phyloP scores from a whole-genome alignment of 2,113 vertebrate genomes.

The Sander vitreus region DNA sequence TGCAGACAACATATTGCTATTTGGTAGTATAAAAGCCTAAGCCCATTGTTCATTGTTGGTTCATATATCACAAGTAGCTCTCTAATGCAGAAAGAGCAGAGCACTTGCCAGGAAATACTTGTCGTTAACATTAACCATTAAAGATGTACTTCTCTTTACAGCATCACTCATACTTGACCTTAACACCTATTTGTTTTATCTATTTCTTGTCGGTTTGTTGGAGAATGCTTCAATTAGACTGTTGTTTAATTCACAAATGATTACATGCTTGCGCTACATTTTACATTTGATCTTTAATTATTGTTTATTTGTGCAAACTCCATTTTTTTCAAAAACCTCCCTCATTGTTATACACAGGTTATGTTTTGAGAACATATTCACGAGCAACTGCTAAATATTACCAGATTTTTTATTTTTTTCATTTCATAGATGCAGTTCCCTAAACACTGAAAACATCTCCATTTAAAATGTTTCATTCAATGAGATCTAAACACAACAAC shows the following conservation, averaged over 20 bases:
- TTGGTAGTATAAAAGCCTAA: slow-evolving; percentile 80
- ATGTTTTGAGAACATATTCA: background rate
- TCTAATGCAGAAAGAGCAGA: slow-evolving; percentile 53
- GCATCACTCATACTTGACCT: slow-evolving; percentile 69
- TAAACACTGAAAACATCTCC: background rate
- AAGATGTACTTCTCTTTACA: slow-evolving; percentile 41
- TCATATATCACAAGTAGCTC: slow-evolving; percentile 75
- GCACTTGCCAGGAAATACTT: slow-evolving; percentile 54
- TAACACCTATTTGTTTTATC: slow-evolving; percentile 60
- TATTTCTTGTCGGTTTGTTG: slow-evolving; percentile 50
- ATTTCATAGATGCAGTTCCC: background rate
- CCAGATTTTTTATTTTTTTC: background rate
- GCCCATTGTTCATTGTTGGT: slow-evolving; percentile 79
- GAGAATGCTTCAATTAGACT: slow-evolving; percentile 43
- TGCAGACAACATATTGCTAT: slow-evolving; percentile 84
- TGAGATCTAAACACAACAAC: background rate
- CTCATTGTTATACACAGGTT: background rate
- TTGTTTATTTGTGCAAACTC: background rate
- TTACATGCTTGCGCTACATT: slow-evolving; percentile 14
- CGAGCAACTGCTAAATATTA: background rate
- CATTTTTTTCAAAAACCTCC: background rate
- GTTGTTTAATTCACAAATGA: slow-evolving; percentile 61
- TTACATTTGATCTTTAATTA: slow-evolving; percentile 45
- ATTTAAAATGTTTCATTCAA: background rate
- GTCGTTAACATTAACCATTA: slow-evolving; percentile 63